Conservation (phyloP, 2,797 vertebrate species). For the Epinephelus awoara region DNA sequence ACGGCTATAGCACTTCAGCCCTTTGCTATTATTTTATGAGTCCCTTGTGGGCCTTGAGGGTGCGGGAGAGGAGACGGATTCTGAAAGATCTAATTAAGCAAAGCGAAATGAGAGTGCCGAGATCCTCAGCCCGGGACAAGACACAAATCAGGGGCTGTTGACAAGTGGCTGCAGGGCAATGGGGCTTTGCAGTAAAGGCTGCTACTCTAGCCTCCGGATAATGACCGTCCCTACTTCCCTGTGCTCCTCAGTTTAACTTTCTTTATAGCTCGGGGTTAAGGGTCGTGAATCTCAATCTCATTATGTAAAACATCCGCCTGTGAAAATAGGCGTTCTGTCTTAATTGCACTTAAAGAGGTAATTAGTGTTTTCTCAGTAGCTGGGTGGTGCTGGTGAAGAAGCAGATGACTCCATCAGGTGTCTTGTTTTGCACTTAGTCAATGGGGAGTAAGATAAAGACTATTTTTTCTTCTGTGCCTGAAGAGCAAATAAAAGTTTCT, state of each 20-base stretch:
- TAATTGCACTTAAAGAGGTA: constrained; percentile 53
- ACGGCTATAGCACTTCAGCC: constrained; percentile 39
- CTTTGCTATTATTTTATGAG: constrained; percentile 67
- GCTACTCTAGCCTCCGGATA: constrained; percentile 50
- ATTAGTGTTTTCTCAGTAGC: constrained; percentile 55
- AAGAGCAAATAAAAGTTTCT: constrained; percentile 6
- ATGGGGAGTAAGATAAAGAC: neutral
- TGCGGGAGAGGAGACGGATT: constrained; percentile 57
- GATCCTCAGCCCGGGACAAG: constrained; percentile 54
- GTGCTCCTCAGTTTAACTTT: constrained; percentile 53
- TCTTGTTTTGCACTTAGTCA: constrained; percentile 16
- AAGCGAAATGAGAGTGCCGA: constrained; percentile 67
- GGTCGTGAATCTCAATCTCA: constrained; percentile 56
- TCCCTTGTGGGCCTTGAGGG: constrained; percentile 56
- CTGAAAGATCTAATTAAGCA: constrained; percentile 80
- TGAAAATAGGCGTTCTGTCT: constrained; percentile 47
- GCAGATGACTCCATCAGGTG: constrained; percentile 27
- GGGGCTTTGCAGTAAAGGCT: constrained; percentile 54
- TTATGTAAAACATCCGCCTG: constrained; percentile 56
- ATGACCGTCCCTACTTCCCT: constrained; percentile 48
- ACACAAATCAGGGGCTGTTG: constrained; percentile 75
- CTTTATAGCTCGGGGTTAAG: constrained; percentile 35
- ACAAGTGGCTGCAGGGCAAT: constrained; percentile 62
- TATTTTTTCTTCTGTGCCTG: neutral
- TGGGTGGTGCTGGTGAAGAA: constrained; percentile 10